A percentile compares a stretch with the other conserved stretches of the same genome.
Conservation (phyloP, 2,797 vertebrate genomes). For the Remorina albescens region DNA sequence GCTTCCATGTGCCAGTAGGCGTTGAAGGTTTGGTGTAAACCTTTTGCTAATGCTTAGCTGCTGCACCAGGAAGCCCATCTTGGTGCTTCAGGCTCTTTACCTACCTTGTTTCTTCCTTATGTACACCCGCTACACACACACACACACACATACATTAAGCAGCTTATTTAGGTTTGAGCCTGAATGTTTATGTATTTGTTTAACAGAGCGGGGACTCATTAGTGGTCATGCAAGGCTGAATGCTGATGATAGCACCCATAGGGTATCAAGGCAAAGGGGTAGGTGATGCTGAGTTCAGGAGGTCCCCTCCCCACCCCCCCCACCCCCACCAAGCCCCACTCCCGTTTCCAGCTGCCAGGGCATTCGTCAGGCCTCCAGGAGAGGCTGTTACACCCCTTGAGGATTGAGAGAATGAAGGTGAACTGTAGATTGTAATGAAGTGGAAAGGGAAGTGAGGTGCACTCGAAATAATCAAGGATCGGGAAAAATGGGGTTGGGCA, state of each 20-base stretch:
- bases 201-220: constrained; percentile 63
- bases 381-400: constrained; percentile 50
- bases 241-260: constrained; percentile 62
- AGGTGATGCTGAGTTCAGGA: constrained; percentile 64
- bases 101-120: constrained; percentile 30
- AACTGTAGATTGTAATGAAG: constrained; percentile 39
- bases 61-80: constrained; percentile 47
- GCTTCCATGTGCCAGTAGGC: constrained; percentile 73
- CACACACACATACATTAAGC: constrained; percentile 3
- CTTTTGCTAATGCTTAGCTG: constrained; percentile 48
- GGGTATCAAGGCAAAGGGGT: constrained; percentile 47
- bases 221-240: constrained; percentile 60
- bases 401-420: constrained; percentile 36
- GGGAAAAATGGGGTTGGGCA: neutral
- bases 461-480: constrained; percentile 16
- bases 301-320: constrained; percentile 5
- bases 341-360: constrained; percentile 38
- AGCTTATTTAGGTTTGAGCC: constrained; percentile 61
- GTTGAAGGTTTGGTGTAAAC: constrained; percentile 61
- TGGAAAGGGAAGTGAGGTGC: constrained; percentile 11
- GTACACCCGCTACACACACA: neutral
- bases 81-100: constrained; percentile 44
- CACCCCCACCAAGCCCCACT: too few species aligned
- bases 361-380: constrained; percentile 51
- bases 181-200: constrained; percentile 71